Evolutionary conservation across 2,113 vertebrate species (phyloP).

Genomic region (Indri indri): DNA sequence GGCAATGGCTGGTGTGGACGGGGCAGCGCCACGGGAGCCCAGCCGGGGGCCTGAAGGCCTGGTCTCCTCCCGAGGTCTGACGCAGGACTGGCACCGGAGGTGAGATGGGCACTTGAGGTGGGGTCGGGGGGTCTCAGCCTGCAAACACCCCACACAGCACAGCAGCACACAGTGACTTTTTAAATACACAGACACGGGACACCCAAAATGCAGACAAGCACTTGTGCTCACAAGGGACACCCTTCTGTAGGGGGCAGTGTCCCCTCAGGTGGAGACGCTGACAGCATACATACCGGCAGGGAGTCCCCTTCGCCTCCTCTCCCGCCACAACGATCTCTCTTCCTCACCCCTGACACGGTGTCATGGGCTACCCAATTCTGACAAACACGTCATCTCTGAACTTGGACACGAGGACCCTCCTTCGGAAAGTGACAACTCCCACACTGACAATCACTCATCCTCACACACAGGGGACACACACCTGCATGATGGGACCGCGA

Average conservation of each 20-base stretch:
- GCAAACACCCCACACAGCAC: neutral
- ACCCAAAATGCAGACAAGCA: neutral
- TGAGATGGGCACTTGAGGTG: neutral
- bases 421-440: neutral
- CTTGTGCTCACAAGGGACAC: neutral
- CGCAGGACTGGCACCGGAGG: neutral
- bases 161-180: neutral
- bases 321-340: neutral
- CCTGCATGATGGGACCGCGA: rapidly evolving
- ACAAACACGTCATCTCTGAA: neutral
- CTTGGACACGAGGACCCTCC: neutral
- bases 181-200: neutral
- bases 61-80: neutral
- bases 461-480: neutral
- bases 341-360: neutral
- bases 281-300: too few species aligned
- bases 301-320: neutral
- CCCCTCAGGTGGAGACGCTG: neutral
- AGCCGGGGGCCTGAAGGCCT: neutral
- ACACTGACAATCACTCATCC: rapidly evolving
- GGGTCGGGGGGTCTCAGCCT: neutral
- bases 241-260: neutral
- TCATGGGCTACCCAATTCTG: neutral
- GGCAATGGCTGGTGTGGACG: neutral
- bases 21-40: too few species aligned